A percentile compares a stretch with the other conserved stretches of the same genome.
phyloP scores from a whole-genome alignment of 2,797 vertebrate species.

The Girardinus metallicus region DNA sequence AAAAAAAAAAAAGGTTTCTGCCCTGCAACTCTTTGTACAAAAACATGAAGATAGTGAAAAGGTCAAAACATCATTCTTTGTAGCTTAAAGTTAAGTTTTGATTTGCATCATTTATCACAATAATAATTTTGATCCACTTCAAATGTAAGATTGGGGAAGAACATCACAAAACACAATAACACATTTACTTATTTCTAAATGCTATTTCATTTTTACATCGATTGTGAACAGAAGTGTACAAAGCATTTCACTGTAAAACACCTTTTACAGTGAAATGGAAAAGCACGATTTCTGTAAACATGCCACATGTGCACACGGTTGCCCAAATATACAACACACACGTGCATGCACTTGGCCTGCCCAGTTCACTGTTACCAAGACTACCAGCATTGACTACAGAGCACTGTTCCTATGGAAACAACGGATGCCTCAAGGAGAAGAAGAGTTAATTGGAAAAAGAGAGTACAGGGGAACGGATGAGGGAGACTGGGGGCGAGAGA shows the following conservation, averaged over 20 bases:
- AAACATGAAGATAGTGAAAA: background rate
- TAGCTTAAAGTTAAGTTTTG: background rate
- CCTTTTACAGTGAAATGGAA: conserved; percentile 13
- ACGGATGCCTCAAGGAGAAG: conserved; percentile 79
- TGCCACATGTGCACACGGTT: background rate
- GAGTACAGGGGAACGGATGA: conserved; percentile 62
- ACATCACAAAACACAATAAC: background rate
- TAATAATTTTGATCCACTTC: background rate
- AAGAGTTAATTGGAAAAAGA: conserved; percentile 72
- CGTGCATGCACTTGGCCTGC: conserved; percentile 46
- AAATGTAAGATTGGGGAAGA: background rate
- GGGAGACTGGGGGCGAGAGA: conserved; percentile 47
- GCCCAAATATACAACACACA: background rate
- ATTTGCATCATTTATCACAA: background rate
- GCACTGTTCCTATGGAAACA: conserved; percentile 84
- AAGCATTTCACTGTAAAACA: conserved; percentile 8
- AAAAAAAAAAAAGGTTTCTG: background rate
- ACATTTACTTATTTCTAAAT: background rate
- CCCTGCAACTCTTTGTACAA: background rate
- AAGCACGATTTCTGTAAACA: conserved; percentile 47
- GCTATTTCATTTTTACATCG: background rate
- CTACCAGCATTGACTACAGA: conserved; percentile 81
- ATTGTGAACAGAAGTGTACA: background rate
- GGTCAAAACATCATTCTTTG: background rate
- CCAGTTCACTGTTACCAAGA: conserved; percentile 74